Conservation (phyloP, 2,888 invertebrate genomes). For the Leptinotarsa haldemani region DNA sequence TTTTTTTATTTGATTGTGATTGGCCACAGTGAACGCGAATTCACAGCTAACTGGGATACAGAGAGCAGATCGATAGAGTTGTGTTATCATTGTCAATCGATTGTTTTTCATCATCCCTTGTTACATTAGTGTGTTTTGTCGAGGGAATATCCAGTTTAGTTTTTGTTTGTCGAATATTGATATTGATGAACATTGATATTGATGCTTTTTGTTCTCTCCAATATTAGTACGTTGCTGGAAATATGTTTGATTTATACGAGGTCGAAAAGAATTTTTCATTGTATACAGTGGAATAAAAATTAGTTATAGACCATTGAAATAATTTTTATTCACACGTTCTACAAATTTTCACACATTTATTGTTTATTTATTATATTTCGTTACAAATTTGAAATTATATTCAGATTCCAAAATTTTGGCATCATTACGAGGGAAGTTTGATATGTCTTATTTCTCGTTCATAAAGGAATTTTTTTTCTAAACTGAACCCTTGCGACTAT, state of each 20-base stretch:
- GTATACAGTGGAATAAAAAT: not conserved
- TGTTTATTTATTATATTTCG: too few relatives aligned
- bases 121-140: slow-evolving; percentile 45
- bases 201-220: slow-evolving; percentile 27
- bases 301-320: not conserved
- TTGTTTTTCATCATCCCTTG: slow-evolving; percentile 31
- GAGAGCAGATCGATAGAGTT: slow-evolving; percentile 54
- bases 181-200: slow-evolving; percentile 27
- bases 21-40: slow-evolving; percentile 55
- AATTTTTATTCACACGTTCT: too few relatives aligned
- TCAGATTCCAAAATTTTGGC: too few relatives aligned
- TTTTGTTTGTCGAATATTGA: slow-evolving; percentile 18
- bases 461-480: too few relatives aligned
- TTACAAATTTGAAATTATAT: too few relatives aligned
- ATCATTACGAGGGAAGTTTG: too few relatives aligned
- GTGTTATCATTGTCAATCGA: slow-evolving; percentile 44
- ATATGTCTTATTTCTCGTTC: too few relatives aligned
- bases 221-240: slow-evolving; percentile 4
- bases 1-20: slow-evolving; percentile 55
- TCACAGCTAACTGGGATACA: slow-evolving; percentile 49
- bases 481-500: too few relatives aligned
- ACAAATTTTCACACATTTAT: too few relatives aligned
- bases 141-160: slow-evolving; percentile 22
- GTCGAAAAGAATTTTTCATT: not conserved
- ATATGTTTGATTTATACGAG: not conserved